A percentile compares a stretch with the other conserved stretches of the same genome.
Evolutionary conservation across 2,797 vertebrate genomes (phyloP).

Genomic region (Pseudochromis fuscus): DNA sequence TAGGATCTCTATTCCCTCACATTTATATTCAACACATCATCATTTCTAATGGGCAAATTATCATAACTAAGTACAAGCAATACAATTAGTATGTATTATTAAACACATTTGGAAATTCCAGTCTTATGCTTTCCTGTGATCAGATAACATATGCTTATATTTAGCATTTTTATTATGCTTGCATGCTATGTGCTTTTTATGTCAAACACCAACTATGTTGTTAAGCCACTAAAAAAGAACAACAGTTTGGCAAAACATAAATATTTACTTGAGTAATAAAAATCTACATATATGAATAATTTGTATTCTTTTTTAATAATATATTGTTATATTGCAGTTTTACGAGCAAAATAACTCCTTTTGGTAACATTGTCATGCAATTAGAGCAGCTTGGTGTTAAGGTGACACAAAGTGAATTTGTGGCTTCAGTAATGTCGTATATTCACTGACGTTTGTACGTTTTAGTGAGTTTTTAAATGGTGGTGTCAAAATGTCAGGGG

Average conservation of each 20-base stretch:
- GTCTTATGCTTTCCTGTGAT: conserved; percentile 5
- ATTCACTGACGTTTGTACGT: conserved; percentile 16
- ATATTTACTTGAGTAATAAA: conserved; percentile 42
- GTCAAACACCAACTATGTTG: conserved; percentile 1
- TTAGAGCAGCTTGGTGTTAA: conserved; percentile 31
- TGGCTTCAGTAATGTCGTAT: conserved; percentile 27
- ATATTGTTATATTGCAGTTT: conserved; percentile 17
- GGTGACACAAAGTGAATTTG: conserved; percentile 36
- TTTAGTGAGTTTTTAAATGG: conserved; percentile 18
- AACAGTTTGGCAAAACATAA: conserved; percentile 9
- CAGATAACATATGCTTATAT: conserved; percentile 10
- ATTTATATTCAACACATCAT: conserved; percentile 11
- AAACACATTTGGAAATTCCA: conserved; percentile 13
- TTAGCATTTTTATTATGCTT: conserved; percentile 3
- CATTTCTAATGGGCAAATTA: neutral
- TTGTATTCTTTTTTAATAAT: conserved; percentile 26
- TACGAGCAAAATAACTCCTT: conserved; percentile 33
- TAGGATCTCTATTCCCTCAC: neutral
- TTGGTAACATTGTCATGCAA: neutral
- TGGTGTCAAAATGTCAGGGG: conserved; percentile 17
- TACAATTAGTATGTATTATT: conserved; percentile 9
- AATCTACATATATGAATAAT: conserved; percentile 33
- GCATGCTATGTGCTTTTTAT: conserved; percentile 18
- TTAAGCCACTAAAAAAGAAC: conserved; percentile 14
- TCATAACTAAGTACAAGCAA: conserved; percentile 12